Conservation (phyloP, 2,113 vertebrate genomes). For the Periophthalmodon schlosseri region DNA sequence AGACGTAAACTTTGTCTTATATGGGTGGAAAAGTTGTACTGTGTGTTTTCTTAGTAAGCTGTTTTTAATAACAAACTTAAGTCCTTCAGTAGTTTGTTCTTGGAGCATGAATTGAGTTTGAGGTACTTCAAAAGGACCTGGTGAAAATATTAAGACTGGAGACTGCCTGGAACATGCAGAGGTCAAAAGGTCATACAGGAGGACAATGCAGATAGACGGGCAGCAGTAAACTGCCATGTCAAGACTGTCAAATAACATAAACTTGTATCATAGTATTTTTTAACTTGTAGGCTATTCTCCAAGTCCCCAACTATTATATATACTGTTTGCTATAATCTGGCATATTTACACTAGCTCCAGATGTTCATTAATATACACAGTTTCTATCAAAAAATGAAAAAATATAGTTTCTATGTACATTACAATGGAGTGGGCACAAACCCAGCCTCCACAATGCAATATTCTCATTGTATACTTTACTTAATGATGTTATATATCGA, state of each 20-base stretch:
- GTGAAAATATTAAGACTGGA: conserved; percentile 2
- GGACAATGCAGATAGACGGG: neutral
- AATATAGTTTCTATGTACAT: too few relatives aligned
- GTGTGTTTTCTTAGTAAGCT: neutral
- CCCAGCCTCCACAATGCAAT: too few relatives aligned
- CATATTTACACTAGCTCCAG: too few relatives aligned
- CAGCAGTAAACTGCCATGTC: neutral
- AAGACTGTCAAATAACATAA: neutral
- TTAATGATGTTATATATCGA: too few relatives aligned
- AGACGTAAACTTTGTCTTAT: conserved; percentile 1
- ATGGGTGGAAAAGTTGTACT: neutral
- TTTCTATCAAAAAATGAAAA: too few relatives aligned
- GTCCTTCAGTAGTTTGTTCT: neutral
- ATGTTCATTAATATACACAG: too few relatives aligned
- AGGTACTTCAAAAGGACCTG: neutral
- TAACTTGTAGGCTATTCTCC: too few relatives aligned
- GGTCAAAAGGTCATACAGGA: neutral
- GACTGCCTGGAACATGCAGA: neutral
- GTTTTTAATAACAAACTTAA: neutral
- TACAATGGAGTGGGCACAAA: too few relatives aligned
- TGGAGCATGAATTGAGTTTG: neutral
- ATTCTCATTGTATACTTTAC: too few relatives aligned
- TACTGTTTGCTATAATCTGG: too few relatives aligned
- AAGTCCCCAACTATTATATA: neutral
- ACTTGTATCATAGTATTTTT: too few relatives aligned